Evolutionary conservation across 1,140 invertebrate species (phyloP).

Genomic region (Magallana angulata): DNA sequence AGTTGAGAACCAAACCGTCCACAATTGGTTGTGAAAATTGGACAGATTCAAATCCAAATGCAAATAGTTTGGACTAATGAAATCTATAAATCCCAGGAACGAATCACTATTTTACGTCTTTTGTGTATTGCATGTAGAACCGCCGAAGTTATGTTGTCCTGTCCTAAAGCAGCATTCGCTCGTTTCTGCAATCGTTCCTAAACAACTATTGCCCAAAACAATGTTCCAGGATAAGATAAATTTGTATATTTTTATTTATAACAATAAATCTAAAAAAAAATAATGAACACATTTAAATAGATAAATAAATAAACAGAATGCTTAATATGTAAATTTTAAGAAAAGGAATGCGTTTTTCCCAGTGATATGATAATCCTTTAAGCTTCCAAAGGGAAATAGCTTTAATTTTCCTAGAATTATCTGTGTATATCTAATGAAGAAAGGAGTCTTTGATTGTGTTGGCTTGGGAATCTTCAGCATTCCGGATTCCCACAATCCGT

Average conservation of each 20-base stretch:
- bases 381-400: background rate
- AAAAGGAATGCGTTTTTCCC: too few species aligned
- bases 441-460: background rate
- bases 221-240: background rate
- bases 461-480: background rate
- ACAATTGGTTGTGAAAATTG: slow-evolving; percentile 49
- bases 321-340: too few species aligned
- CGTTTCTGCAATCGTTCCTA: too few species aligned
- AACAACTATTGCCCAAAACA: too few species aligned
- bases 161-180: too few species aligned
- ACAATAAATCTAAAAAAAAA: background rate
- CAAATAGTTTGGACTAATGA: slow-evolving; percentile 16
- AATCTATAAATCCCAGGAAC: slow-evolving; percentile 5
- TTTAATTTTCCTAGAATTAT: background rate
- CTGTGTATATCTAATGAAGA: background rate
- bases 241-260: background rate
- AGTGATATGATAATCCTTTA: too few species aligned
- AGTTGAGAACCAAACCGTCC: slow-evolving; percentile 40
- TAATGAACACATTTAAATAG: too few species aligned
- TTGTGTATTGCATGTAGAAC: too few species aligned
- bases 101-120: background rate
- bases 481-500: slow-evolving; percentile 4
- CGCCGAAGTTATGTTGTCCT: too few species aligned
- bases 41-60: slow-evolving; percentile 46
- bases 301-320: too few species aligned